Conservation (phyloP, 2,113 vertebrate genomes). For the Limanda limanda region DNA sequence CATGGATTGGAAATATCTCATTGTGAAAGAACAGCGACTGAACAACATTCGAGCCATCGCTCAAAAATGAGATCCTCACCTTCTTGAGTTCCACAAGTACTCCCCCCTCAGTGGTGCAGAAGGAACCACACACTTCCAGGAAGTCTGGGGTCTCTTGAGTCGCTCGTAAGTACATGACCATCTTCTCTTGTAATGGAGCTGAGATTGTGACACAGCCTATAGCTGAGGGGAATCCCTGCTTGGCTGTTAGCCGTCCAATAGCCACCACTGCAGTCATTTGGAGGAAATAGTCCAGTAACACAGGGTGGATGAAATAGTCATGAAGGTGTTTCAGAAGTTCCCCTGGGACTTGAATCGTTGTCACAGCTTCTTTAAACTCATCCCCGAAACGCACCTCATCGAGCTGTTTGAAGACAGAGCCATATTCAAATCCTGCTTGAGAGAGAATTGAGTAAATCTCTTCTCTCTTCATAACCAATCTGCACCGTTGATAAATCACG, state of each 20-base stretch:
- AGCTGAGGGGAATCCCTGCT: slow-evolving; percentile 83
- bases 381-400: slow-evolving; percentile 80
- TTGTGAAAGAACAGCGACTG: slow-evolving; percentile 86
- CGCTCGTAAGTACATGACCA: slow-evolving; percentile 86
- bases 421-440: slow-evolving; percentile 85
- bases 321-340: slow-evolving; percentile 77
- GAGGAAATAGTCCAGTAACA: slow-evolving; percentile 88
- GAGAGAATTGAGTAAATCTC: slow-evolving; percentile 84
- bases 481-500: slow-evolving; percentile 81
- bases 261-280: slow-evolving; percentile 84
- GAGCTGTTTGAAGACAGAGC: slow-evolving; percentile 83
- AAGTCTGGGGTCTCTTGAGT: slow-evolving; percentile 76
- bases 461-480: slow-evolving; percentile 62
- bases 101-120: slow-evolving; percentile 81
- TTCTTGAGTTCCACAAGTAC: slow-evolving; percentile 85
- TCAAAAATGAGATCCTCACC: slow-evolving; percentile 81
- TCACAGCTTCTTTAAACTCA: slow-evolving; percentile 86
- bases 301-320: slow-evolving; percentile 86
- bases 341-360: slow-evolving; percentile 79
- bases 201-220: slow-evolving; percentile 83
- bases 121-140: slow-evolving; percentile 88
- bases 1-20: slow-evolving; percentile 68
- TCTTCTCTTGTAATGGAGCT: slow-evolving; percentile 81
- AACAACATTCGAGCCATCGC: slow-evolving; percentile 49
- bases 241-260: slow-evolving; percentile 42